A percentile compares a stretch with the other conserved stretches of the same genome.
Conservation (phyloP, 2,797 vertebrate species). For the Pteropus rufus region DNA sequence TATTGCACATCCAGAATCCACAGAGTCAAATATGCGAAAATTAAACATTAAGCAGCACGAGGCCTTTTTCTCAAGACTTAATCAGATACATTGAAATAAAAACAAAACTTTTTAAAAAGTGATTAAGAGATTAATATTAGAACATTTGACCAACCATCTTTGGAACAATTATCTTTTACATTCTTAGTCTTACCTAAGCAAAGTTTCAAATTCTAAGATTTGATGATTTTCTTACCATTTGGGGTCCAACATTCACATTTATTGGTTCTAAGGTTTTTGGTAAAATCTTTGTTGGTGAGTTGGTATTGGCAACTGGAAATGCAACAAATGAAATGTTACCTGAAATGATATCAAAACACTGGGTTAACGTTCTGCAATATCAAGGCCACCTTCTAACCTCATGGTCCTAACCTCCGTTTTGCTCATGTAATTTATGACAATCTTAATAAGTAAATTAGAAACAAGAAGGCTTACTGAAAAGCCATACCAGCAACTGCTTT, state of each 20-base stretch:
- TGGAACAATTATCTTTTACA: not conserved
- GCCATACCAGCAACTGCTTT: not conserved
- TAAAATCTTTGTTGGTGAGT: constrained; percentile 86
- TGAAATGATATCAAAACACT: constrained; percentile 74
- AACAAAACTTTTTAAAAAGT: not conserved
- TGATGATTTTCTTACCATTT: constrained; percentile 85
- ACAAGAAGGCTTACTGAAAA: not conserved
- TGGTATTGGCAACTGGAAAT: constrained; percentile 83
- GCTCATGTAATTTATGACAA: not conserved
- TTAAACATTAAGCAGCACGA: not conserved
- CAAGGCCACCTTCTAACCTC: not conserved
- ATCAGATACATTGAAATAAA: not conserved
- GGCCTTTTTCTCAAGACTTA: not conserved
- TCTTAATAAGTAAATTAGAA: not conserved
- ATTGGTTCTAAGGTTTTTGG: constrained; percentile 87
- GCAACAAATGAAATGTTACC: constrained; percentile 86
- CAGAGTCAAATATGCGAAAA: not conserved
- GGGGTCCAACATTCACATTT: constrained; percentile 88
- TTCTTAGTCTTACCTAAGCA: not conserved
- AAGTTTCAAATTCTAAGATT: constrained; percentile 26
- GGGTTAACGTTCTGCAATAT: constrained; percentile 17
- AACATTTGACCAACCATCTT: not conserved
- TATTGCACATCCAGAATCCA: not conserved
- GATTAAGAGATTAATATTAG: not conserved
- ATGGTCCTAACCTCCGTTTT: not conserved